Percentiles rank a stretch among this genome's conserved stretches.
Evolutionary conservation across 2,797 vertebrate genomes (phyloP).

Genomic region (Threskiornis aethiopicus): DNA sequence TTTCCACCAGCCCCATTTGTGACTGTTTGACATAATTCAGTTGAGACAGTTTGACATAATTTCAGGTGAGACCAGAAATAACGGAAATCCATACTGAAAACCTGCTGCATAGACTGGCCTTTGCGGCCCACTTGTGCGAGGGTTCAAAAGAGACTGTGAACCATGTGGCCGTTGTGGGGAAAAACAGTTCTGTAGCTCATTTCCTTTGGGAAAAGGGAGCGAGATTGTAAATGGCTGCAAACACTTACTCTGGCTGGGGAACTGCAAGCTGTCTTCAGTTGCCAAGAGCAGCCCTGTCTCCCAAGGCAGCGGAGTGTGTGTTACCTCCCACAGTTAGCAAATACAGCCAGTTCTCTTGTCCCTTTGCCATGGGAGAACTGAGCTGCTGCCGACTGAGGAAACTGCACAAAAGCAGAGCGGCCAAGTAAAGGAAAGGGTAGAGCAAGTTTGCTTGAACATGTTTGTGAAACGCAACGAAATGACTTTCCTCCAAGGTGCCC

Average conservation of each 20-base stretch:
- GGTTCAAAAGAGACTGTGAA: not conserved
- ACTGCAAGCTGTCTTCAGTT: not conserved
- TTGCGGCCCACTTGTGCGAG: not conserved
- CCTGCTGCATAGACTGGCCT: not conserved
- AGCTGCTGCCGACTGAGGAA: not conserved
- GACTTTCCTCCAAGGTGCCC: not conserved
- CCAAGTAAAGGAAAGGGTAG: not conserved
- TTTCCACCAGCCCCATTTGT: not conserved
- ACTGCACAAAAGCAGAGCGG: not conserved
- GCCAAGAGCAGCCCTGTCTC: not conserved
- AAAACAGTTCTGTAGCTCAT: not conserved
- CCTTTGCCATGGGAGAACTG: not conserved
- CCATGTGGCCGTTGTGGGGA: accelerated
- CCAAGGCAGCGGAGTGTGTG: not conserved
- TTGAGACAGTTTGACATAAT: not conserved
- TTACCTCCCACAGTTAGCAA: not conserved
- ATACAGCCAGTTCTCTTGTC: not conserved
- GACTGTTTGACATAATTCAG: not conserved
- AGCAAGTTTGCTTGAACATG: not conserved
- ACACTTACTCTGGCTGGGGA: not conserved
- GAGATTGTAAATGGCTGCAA: not conserved
- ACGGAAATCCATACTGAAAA: not conserved
- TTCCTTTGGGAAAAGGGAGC: not conserved
- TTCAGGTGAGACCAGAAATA: not conserved
- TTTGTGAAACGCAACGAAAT: not conserved